A percentile compares a stretch with the other conserved stretches of the same genome.
These are phyloP conservation scores for Muntiacus muntjak DNA, from an alignment of 2,113 vertebrate species.

Conservation along the genomic window DNA sequence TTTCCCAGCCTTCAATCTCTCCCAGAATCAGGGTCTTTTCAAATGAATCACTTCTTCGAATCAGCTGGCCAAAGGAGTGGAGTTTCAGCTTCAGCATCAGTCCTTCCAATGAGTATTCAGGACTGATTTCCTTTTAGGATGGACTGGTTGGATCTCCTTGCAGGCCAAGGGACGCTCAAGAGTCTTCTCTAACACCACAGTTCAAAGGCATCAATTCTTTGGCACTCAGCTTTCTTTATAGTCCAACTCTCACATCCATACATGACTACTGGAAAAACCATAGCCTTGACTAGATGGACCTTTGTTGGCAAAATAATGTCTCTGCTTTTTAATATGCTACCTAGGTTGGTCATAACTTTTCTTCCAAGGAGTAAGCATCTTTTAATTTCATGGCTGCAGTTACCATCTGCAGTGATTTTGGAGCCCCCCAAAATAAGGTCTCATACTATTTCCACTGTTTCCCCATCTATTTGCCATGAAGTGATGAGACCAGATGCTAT, in stretches of 20 bases:
- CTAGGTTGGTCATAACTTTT: neutral
- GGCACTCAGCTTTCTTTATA: neutral
- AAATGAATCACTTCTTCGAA: neutral
- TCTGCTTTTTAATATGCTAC: neutral
- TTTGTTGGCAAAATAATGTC: neutral
- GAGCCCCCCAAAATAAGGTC: neutral
- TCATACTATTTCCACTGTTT: neutral
- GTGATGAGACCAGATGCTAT: neutral
- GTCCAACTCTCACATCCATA: neutral
- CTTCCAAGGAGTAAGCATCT: neutral
- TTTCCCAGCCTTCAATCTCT: neutral
- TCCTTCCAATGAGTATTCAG: neutral
- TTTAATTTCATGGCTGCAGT: neutral
- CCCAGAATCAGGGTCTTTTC: neutral
- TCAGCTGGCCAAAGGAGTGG: neutral
- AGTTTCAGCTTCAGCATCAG: neutral
- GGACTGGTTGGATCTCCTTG: neutral
- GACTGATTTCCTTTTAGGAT: neutral
- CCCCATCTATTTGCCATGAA: neutral
- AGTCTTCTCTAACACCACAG: neutral
- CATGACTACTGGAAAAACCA: neutral
- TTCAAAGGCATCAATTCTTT: neutral
- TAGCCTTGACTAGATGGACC: neutral
- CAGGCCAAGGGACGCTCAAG: neutral
- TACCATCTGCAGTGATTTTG: neutral